Evolutionary conservation across 2,113 vertebrate species (phyloP).

Genomic region (Sceloporus undulatus): DNA sequence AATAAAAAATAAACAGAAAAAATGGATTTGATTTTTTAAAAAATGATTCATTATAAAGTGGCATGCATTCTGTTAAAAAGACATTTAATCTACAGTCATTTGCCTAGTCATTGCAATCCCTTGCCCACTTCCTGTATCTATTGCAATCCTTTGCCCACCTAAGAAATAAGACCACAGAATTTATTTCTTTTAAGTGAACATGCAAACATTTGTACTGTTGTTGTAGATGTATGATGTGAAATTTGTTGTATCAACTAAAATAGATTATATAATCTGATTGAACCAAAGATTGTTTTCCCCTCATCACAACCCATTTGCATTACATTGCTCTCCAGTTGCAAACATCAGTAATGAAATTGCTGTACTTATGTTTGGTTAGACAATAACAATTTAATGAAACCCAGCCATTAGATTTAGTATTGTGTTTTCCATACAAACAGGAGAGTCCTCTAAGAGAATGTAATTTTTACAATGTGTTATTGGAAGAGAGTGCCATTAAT

Average conservation of each 20-base stretch:
- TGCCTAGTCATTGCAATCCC: neutral
- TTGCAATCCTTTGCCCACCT: neutral
- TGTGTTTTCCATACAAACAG: constrained; percentile 28
- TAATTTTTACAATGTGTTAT: neutral
- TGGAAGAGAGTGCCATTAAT: neutral
- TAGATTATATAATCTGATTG: constrained; percentile 2
- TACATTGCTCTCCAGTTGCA: neutral
- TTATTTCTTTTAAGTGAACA: neutral
- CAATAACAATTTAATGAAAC: constrained; percentile 27
- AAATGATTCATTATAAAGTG: neutral
- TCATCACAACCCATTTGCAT: neutral
- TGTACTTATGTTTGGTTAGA: constrained; percentile 30
- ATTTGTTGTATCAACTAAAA: neutral
- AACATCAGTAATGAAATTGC: constrained; percentile 21
- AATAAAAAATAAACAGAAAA: too few relatives aligned
- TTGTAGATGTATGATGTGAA: neutral
- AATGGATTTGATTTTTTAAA: too few relatives aligned
- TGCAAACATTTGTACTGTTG: neutral
- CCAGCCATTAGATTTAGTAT: neutral
- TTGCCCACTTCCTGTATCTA: neutral
- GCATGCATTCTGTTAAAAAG: neutral
- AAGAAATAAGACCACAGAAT: neutral
- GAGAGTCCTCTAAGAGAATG: neutral
- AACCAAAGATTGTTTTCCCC: neutral
- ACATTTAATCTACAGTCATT: neutral